phyloP scores from a whole-genome alignment of 2,888 invertebrate genomes.

The Cheilosia variabilis region DNA sequence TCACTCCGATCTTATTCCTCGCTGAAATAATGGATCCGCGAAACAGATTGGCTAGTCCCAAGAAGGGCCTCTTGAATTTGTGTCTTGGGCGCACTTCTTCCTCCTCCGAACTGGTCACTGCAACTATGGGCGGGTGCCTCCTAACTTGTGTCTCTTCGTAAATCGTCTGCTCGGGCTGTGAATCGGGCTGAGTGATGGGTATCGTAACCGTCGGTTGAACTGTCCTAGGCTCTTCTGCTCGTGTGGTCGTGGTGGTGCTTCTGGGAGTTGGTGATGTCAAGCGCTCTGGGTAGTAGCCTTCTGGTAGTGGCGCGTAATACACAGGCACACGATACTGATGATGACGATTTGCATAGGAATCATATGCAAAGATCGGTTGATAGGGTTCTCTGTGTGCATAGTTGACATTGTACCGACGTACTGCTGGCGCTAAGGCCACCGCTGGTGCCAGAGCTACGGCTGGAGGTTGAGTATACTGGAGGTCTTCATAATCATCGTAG shows the following conservation, averaged over 20 bases:
- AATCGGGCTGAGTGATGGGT: conserved; percentile 4
- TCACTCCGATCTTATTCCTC: conserved; percentile 55
- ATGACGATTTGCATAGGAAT: conserved; percentile 22
- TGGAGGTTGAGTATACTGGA: conserved; percentile 42
- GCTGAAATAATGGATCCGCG: conserved; percentile 54
- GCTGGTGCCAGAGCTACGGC: neutral
- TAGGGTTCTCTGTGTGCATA: conserved; percentile 60
- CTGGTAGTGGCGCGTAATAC: conserved; percentile 51
- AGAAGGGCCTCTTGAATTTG: conserved; percentile 36
- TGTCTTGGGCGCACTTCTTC: neutral
- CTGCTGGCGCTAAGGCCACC: neutral
- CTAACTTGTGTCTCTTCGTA: conserved; percentile 34
- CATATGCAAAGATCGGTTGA: conserved; percentile 39
- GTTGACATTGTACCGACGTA: conserved; percentile 56
- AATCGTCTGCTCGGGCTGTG: conserved; percentile 4
- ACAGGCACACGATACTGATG: conserved; percentile 60
- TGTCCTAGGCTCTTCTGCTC: conserved; percentile 21
- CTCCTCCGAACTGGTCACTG: conserved; percentile 20
- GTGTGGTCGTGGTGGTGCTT: conserved; percentile 19
- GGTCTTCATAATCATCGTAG: conserved; percentile 65
- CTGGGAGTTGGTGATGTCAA: neutral
- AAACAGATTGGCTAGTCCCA: conserved; percentile 45
- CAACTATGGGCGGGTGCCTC: conserved; percentile 23
- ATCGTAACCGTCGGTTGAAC: neutral
- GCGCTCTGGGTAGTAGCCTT: conserved; percentile 49